Percentiles rank a stretch among this genome's conserved stretches.
These are phyloP conservation scores for Campoletis sonorensis DNA, from an alignment of 1,140 invertebrate species.

Conservation along the genomic window DNA sequence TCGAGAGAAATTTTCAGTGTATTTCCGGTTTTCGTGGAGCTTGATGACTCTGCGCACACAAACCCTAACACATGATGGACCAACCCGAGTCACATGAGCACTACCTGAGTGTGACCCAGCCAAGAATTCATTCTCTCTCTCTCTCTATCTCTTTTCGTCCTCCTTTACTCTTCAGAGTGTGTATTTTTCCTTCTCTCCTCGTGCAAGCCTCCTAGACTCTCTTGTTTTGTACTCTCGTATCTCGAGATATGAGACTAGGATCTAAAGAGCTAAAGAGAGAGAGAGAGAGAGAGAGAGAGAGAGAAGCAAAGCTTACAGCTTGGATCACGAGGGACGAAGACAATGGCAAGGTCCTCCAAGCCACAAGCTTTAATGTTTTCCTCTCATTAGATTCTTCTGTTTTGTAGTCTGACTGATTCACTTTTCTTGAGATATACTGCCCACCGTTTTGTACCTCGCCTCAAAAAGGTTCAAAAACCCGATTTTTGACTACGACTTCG, in stretches of 20 bases:
- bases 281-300: background rate
- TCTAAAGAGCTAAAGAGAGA: background rate
- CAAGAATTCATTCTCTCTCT: background rate
- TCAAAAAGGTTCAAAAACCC: no score
- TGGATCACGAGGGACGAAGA: conserved; percentile 24
- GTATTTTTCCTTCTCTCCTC: conserved; percentile 17
- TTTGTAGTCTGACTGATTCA: background rate
- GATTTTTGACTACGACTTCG: no score
- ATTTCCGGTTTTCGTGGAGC: background rate
- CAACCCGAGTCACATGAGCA: background rate
- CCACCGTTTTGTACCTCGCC: no score
- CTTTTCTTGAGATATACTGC: no score
- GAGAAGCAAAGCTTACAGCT: background rate
- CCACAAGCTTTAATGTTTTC: background rate
- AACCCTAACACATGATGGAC: background rate
- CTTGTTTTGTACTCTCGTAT: conserved; percentile 7
- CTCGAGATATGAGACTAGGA: background rate
- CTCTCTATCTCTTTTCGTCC: background rate
- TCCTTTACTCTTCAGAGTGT: background rate
- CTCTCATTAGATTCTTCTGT: background rate
- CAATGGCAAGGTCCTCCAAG: background rate
- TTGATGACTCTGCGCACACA: background rate
- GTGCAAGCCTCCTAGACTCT: conserved; percentile 1
- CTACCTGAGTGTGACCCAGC: conserved; percentile 13
- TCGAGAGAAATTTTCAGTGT: background rate